Conservation (phyloP, 1,140 invertebrate genomes). For the Eumaeus atala region DNA sequence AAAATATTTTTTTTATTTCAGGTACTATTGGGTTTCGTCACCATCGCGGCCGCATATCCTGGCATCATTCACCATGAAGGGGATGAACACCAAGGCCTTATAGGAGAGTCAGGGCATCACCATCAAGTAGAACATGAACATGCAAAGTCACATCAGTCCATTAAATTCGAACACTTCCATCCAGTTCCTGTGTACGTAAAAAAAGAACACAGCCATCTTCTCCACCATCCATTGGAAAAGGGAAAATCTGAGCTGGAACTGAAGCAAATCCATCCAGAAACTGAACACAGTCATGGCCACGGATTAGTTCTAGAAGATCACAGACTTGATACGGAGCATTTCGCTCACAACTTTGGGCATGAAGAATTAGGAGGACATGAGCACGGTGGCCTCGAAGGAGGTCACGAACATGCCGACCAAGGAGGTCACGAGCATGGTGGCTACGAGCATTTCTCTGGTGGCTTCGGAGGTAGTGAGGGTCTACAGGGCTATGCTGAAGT, state of each 20-base stretch:
- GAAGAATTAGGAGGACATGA: constrained; percentile 43
- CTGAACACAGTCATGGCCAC: constrained; percentile 73
- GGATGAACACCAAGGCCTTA: constrained; percentile 59
- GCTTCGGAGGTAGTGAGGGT: constrained; percentile 53
- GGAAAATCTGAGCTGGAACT: constrained; percentile 76
- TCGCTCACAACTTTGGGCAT: constrained; percentile 51
- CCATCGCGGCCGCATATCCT: constrained; percentile 59
- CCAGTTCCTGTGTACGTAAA: constrained; percentile 79
- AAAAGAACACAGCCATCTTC: constrained; percentile 77
- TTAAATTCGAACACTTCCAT: constrained; percentile 80
- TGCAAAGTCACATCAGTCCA: constrained; percentile 78
- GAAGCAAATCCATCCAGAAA: constrained; percentile 76
- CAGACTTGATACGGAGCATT: constrained; percentile 72
- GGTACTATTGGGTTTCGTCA: constrained; percentile 69
- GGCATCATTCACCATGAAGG: constrained; percentile 65
- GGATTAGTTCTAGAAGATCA: constrained; percentile 76
- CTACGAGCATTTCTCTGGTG: constrained; percentile 38
- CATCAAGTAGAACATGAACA: constrained; percentile 77
- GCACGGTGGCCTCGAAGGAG: constrained; percentile 40
- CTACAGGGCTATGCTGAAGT: constrained; percentile 50
- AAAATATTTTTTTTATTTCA: constrained; percentile 33
- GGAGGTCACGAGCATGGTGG: constrained; percentile 31
- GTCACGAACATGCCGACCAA: constrained; percentile 32
- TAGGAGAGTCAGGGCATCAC: constrained; percentile 75
- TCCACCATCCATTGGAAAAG: constrained; percentile 77